Evolutionary conservation across 2,888 invertebrate species (phyloP).

Genomic region (Ichneumon xanthorius): DNA sequence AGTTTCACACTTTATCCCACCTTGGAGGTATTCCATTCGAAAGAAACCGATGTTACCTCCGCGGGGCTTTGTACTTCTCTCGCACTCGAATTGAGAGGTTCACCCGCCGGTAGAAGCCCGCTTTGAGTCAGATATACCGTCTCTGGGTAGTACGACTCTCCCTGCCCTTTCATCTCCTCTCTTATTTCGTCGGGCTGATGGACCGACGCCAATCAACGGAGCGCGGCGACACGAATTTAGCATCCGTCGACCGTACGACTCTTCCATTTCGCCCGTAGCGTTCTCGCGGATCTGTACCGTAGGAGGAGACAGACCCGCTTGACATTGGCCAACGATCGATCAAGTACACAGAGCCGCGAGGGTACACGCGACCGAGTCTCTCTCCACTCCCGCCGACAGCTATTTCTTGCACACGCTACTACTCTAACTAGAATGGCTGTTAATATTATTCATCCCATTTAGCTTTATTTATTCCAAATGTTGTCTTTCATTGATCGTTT

Average conservation of each 20-base stretch:
- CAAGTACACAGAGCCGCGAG: conserved; percentile 43
- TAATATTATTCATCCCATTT: conserved; percentile 2
- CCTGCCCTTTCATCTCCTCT: conserved; percentile 65
- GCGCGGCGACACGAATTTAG: conserved; percentile 72
- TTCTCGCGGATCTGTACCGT: conserved; percentile 28
- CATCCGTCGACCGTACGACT: conserved; percentile 51
- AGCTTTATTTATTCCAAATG: not conserved
- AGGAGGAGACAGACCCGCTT: conserved; percentile 55
- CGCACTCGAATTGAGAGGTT: conserved; percentile 55
- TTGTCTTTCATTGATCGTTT: conserved; percentile 2
- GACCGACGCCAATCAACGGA: conserved; percentile 74
- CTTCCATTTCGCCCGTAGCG: conserved; percentile 22
- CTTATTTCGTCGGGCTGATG: conserved; percentile 67
- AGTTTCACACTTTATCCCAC: conserved; percentile 30
- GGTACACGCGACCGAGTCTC: not conserved
- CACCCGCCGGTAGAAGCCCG: conserved; percentile 19
- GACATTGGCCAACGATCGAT: conserved; percentile 68
- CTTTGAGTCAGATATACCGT: conserved; percentile 64
- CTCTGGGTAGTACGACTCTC: conserved; percentile 12
- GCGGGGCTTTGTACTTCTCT: not conserved
- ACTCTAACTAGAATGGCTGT: conserved; percentile 38
- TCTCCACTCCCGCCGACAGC: conserved; percentile 38
- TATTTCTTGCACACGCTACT: conserved; percentile 59
- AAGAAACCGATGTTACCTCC: not conserved
- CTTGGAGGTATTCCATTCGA: not conserved